Evolutionary conservation across 2,888 invertebrate genomes (phyloP).

Genomic region (Mythimna albipuncta): DNA sequence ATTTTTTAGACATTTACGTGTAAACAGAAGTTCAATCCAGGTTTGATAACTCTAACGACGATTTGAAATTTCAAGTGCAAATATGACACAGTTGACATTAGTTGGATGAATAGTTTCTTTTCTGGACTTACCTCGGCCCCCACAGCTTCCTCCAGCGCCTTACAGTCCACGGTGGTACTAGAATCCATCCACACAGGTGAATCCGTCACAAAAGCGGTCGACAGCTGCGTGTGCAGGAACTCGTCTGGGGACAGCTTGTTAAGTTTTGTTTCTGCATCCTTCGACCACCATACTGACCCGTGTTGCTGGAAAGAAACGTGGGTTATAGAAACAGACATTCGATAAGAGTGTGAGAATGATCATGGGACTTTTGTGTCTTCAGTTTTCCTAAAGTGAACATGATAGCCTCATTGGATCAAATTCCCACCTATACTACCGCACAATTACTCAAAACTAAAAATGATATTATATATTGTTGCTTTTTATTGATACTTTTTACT

Average conservation of each 20-base stretch:
- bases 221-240: constrained; percentile 96
- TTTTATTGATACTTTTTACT: too few relatives aligned
- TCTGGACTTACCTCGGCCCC: constrained; percentile 92
- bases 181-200: constrained; percentile 99
- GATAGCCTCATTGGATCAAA: too few relatives aligned
- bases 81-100: background rate
- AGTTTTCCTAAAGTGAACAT: background rate
- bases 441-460: too few relatives aligned
- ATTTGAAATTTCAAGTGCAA: too few relatives aligned
- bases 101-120: background rate
- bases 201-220: constrained; percentile 94
- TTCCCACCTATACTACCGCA: too few relatives aligned
- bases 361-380: background rate
- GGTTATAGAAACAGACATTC: background rate
- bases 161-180: constrained; percentile 94
- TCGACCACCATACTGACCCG: constrained; percentile 98
- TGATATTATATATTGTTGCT: too few relatives aligned
- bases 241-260: constrained; percentile 92
- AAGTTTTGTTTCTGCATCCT: constrained; percentile 93
- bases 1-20: background rate
- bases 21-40: background rate
- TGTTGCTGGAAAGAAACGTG: constrained; percentile 94
- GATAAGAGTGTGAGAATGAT: background rate
- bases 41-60: background rate
- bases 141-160: constrained; percentile 94